phyloP scores from a whole-genome alignment of 2,113 vertebrate genomes.

The Corydoras sp. region DNA sequence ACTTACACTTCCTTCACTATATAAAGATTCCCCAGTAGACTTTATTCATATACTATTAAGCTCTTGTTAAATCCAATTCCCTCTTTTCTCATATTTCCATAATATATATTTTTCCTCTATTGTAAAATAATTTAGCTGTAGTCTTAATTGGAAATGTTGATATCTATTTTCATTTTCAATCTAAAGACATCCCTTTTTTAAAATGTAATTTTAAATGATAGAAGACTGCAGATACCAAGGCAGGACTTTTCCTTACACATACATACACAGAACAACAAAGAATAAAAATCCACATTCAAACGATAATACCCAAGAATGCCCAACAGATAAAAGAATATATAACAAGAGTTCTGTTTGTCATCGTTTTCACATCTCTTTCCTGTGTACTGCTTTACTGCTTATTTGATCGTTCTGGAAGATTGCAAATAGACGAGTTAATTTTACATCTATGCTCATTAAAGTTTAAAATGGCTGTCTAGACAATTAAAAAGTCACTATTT shows the following conservation, averaged over 20 bases:
- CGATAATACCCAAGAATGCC: too few relatives aligned
- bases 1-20: slow-evolving; percentile 60
- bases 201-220: not conserved
- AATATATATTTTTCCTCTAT: slow-evolving; percentile 61
- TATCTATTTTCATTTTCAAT: slow-evolving; percentile 58
- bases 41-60: slow-evolving; percentile 71
- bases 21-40: slow-evolving; percentile 67
- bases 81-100: slow-evolving; percentile 63
- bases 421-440: not conserved
- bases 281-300: too few relatives aligned
- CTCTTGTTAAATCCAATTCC: slow-evolving; percentile 67
- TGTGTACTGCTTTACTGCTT: too few relatives aligned
- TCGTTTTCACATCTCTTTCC: too few relatives aligned
- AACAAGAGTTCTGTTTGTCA: too few relatives aligned
- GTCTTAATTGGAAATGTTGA: slow-evolving; percentile 68
- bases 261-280: too few relatives aligned
- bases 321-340: too few relatives aligned
- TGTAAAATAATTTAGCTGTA: slow-evolving; percentile 68
- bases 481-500: not conserved
- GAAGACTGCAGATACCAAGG: not conserved
- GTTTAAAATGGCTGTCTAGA: not conserved
- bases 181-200: slow-evolving; percentile 38
- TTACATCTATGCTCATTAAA: not conserved
- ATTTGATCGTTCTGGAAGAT: too few relatives aligned
- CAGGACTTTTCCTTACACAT: not conserved